Evolutionary conservation across 1,140 invertebrate species (phyloP), one percentile per base, ranked within the genome.

Genomic region (Streblospio benedicti): DNA sequence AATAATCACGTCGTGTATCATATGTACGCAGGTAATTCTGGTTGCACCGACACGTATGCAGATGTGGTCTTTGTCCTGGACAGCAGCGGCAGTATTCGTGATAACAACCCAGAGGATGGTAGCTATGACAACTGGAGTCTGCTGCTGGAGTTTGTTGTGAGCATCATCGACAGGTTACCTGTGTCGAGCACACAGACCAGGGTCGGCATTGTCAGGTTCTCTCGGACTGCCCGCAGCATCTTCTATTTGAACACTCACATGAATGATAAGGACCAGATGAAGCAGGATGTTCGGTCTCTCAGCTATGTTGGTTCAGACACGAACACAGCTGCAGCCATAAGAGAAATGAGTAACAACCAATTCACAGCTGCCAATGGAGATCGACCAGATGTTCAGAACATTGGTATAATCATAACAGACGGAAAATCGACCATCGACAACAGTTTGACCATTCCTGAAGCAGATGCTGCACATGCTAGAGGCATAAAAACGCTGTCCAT

Each of bases 341-440:
- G 51, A 50, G 20, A 84, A 84, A 28, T 85, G 86, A 65, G 70
- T 74, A 33, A 79, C 79, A 20, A 77, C 74, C 50, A 78, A 79
- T 52, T 52, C 25, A 9, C 12, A 2, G 27, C 18, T 20, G 60
- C 35, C 2, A 57, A 54, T 20, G 73, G 73, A 5, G 68, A 69
- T 18, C 57, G 73, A n/a, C 33, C 33, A 12, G 60, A 64, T 12
- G 72, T 70, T 0, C 62, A 71, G 0, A 67, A 75, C 47, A 61
- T 72, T 12, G 67, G 67, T 18, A 69, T 76, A 25, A 45, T 76
- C 6, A 57, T 76, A 3, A 71, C 73, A 0, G 71, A 74, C 38
- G 72, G 71, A 0, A 41, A 23, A 18, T 33, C 57, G 12, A 45
- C 41, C 4, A 18, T 25, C 30, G 50, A 52, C 50, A 31, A 25